Evolutionary conservation across 2,888 invertebrate species (phyloP).

Genomic region (Xanthia icteritia): DNA sequence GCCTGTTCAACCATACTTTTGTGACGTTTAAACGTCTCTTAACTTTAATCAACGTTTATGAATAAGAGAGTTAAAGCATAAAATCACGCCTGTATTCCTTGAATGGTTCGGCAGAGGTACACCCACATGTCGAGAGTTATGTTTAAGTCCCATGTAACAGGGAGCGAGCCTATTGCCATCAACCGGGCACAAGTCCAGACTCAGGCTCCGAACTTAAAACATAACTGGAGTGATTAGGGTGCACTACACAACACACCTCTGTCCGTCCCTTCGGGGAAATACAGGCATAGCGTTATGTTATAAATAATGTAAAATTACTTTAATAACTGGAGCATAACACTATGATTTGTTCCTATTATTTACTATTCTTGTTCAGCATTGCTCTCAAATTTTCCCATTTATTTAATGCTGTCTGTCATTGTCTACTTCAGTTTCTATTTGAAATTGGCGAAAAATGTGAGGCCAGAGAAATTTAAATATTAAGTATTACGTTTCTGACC

Average conservation of each 20-base stretch:
- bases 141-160: background rate
- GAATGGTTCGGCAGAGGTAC: too few species aligned
- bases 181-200: background rate
- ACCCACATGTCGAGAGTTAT: background rate
- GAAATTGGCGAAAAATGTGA: background rate
- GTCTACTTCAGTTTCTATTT: conserved; percentile 12
- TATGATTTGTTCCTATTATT: conserved; percentile 42
- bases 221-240: too few species aligned
- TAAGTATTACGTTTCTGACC: conserved; percentile 5
- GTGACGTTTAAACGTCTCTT: too few species aligned
- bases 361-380: conserved; percentile 41
- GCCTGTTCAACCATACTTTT: too few species aligned
- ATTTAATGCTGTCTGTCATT: background rate
- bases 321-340: conserved; percentile 29
- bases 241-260: background rate
- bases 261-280: background rate
- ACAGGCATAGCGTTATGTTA: background rate
- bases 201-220: too few species aligned
- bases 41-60: too few species aligned
- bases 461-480: conserved; percentile 9
- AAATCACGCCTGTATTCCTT: background rate
- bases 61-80: background rate
- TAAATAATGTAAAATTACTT: conserved; percentile 34
- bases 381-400: conserved; percentile 14
- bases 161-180: too few species aligned